Base-by-base conservation (phyloP, 2,888 invertebrate genomes). In the Megalurothrips usitatus region DNA sequence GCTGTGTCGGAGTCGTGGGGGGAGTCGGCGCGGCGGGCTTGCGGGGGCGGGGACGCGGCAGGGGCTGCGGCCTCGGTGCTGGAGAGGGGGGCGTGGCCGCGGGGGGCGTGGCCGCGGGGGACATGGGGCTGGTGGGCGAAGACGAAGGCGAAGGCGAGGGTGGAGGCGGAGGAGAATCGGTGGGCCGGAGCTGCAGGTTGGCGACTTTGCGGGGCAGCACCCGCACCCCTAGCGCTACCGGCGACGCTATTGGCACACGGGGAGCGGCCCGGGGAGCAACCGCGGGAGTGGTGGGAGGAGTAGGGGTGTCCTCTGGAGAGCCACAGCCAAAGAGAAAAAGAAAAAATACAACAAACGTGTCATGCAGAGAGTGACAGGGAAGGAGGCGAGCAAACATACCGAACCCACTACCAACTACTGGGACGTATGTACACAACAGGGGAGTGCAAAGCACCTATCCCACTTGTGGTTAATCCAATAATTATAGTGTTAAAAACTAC, bases 281-380 rank as follows among this genome's bases (percentile, higher is more conserved):
- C 68, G n/a, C 26, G 68, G 68, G 68, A 4, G 2, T 43, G 6
- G 34, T 43, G 6, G 34, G 34, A 43, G 34, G 6, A 43, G 34
- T 43, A 75, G 68, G 68, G 23, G 68, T 75, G 26, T 75, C 12
- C 26, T 75, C 68, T 75, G 68, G n/a, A 26, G 26, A 75, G 68
- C 68, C 68, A 75, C 68, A 75, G 26, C 68, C 68, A 75, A 75
- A 75, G 6, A 43, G 34, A 43, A 43, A 43, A 43, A 43, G 6
- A 43, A 43, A 43, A 43, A 2, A 43, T 49, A 43, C 3, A 43
- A 43, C 34, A 43, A 52, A 17, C 23, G 12, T 75, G 26, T 75
- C 68, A 75, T 75, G 68, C 68, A 75, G 26, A 58, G 19, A 58
- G 12, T 26, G 8, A 23, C 10, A 75, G 11, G 68, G 23, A 26